These are phyloP conservation scores for Rhyacichthys aspro DNA, from an alignment of 2,797 vertebrate species.

Conservation along the genomic window DNA sequence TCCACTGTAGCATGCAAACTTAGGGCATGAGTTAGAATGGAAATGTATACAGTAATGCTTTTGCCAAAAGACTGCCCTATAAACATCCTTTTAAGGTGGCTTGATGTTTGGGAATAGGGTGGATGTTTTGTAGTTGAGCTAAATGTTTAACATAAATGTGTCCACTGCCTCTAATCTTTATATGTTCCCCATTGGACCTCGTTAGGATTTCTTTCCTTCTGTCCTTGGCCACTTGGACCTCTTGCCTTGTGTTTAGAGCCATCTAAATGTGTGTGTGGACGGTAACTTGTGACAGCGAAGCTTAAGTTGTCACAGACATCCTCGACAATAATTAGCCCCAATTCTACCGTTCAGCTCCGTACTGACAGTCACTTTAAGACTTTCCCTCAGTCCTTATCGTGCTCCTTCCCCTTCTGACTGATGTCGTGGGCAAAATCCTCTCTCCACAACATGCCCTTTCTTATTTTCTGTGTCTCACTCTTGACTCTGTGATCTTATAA, in stretches of 20 bases:
- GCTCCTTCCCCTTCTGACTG: constrained; percentile 11
- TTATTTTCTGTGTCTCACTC: constrained; percentile 18
- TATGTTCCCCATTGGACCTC: too few species aligned
- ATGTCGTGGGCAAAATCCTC: constrained; percentile 5
- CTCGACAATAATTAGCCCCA: constrained; percentile 38
- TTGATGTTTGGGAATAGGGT: too few species aligned
- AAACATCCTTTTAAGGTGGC: too few species aligned
- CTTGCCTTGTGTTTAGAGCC: constrained; percentile 1
- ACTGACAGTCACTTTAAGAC: constrained; percentile 33
- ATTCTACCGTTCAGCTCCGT: constrained; percentile 23
- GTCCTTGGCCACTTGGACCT: background rate
- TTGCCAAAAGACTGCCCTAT: too few species aligned
- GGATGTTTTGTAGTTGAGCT: too few species aligned
- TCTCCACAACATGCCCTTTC: background rate
- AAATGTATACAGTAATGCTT: too few species aligned
- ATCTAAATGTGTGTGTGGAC: background rate
- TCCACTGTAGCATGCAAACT: too few species aligned
- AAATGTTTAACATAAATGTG: too few species aligned
- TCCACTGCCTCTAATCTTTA: too few species aligned
- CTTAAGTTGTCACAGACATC: constrained; percentile 39
- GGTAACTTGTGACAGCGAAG: constrained; percentile 20
- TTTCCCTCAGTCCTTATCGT: constrained; percentile 14
- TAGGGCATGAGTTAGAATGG: too few species aligned
- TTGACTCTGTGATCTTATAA: constrained; percentile 37
- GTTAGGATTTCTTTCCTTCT: constrained; percentile 16